Percentiles rank a stretch among this genome's conserved stretches.
Evolutionary conservation across 37 sponge, comb jelly and placozoan species (phyloP).

Genomic region (Chondrosia reniformis): DNA sequence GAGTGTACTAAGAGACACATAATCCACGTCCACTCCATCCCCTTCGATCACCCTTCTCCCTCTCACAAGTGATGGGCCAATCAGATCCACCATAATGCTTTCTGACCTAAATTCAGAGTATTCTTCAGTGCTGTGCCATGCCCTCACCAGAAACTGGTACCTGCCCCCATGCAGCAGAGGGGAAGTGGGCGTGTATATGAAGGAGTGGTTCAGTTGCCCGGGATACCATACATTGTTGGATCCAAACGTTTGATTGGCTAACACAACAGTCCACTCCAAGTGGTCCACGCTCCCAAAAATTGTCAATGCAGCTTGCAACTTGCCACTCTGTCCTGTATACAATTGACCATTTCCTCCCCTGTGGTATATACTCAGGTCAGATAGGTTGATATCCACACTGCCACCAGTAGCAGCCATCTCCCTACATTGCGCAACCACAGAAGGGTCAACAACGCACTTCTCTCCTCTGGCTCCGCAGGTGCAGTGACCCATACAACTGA

Average conservation of each 20-base stretch:
- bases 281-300: not conserved
- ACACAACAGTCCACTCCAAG: not conserved
- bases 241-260: not conserved
- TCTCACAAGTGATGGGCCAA: not conserved
- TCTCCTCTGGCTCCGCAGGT: slow-evolving; percentile 61
- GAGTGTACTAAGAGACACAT: not conserved
- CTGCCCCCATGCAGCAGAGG: slow-evolving; percentile 45
- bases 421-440: slow-evolving; percentile 1
- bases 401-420: not conserved
- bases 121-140: slow-evolving; percentile 51
- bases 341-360: not conserved
- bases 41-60: slow-evolving; percentile 47
- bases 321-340: not conserved
- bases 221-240: slow-evolving; percentile 16
- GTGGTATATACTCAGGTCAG: no score
- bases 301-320: not conserved
- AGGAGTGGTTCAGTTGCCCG: not conserved
- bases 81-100: slow-evolving; percentile 54
- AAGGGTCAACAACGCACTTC: slow-evolving; percentile 22
- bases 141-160: slow-evolving; percentile 63
- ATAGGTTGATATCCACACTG: not conserved
- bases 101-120: slow-evolving; percentile 49
- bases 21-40: slow-evolving; percentile 36
- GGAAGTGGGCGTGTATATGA: not conserved
- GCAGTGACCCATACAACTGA: slow-evolving; percentile 73